Evolutionary conservation across 1,140 invertebrate genomes (phyloP).

Genomic region (Ctenoplectra terminalis): DNA sequence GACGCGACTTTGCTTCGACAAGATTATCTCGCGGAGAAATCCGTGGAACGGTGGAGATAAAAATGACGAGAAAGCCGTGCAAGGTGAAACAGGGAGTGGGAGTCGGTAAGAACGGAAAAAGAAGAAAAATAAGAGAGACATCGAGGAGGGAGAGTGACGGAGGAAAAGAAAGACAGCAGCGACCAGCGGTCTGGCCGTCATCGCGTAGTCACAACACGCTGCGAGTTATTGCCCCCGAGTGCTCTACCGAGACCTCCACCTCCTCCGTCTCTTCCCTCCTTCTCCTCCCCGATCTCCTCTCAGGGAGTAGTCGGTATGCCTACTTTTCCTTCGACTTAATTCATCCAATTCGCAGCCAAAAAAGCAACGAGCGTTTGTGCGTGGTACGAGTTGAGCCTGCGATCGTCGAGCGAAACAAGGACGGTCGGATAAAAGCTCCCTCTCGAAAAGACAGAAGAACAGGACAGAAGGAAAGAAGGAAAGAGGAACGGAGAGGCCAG

Average conservation of each 20-base stretch:
- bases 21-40: neutral
- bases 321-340: slow-evolving; percentile 58
- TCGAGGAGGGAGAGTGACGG: slow-evolving; percentile 3
- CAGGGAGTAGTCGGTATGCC: slow-evolving; percentile 1
- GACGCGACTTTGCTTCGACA: neutral
- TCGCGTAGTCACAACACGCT: slow-evolving; percentile 75
- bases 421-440: neutral
- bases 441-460: too few species aligned
- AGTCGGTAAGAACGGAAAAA: neutral
- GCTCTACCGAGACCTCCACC: slow-evolving; percentile 38
- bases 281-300: slow-evolving; percentile 18
- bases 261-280: slow-evolving; percentile 23
- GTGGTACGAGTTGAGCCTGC: neutral
- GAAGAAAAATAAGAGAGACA: neutral
- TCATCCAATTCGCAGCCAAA: slow-evolving; percentile 68
- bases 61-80: neutral
- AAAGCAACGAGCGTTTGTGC: slow-evolving; percentile 45
- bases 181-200: slow-evolving; percentile 77
- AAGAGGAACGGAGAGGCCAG: too few species aligned
- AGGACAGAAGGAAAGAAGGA: neutral
- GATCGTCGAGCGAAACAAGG: neutral
- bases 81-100: slow-evolving; percentile 27
- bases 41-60: neutral
- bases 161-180: slow-evolving; percentile 58
- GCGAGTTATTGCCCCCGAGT: slow-evolving; percentile 75